phyloP scores from a whole-genome alignment of 2,888 invertebrate species.

The Dynastes tityus region DNA sequence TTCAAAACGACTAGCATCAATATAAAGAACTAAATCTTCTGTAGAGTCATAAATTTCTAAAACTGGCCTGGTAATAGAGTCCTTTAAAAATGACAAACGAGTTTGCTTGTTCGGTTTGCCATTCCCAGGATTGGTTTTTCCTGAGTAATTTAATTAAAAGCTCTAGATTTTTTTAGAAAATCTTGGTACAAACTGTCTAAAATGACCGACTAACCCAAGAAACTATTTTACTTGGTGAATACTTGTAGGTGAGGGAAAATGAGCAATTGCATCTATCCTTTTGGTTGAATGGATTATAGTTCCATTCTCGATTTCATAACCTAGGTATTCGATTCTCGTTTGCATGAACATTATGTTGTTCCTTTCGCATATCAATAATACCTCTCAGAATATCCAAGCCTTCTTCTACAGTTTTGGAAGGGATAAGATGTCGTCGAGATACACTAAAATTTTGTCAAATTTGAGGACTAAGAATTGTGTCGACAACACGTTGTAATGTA shows the following conservation, averaged over 20 bases:
- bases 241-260: background rate
- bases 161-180: background rate
- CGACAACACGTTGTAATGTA: background rate
- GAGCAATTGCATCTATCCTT: background rate
- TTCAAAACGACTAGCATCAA: background rate
- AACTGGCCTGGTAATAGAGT: background rate
- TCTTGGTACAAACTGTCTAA: too few species aligned
- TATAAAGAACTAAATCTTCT: background rate
- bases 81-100: too few species aligned
- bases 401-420: background rate
- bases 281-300: background rate
- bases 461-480: background rate
- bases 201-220: too few species aligned
- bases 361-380: background rate
- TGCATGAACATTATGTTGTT: background rate
- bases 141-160: background rate
- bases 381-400: background rate
- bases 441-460: background rate
- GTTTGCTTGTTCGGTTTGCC: background rate
- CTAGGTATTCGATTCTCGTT: background rate
- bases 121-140: background rate
- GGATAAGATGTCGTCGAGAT: background rate
- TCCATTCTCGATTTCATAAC: background rate
- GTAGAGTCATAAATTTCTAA: background rate
- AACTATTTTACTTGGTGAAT: too few species aligned